phyloP scores from a whole-genome alignment of 2,888 invertebrate species.

The Eledona agricola region DNA sequence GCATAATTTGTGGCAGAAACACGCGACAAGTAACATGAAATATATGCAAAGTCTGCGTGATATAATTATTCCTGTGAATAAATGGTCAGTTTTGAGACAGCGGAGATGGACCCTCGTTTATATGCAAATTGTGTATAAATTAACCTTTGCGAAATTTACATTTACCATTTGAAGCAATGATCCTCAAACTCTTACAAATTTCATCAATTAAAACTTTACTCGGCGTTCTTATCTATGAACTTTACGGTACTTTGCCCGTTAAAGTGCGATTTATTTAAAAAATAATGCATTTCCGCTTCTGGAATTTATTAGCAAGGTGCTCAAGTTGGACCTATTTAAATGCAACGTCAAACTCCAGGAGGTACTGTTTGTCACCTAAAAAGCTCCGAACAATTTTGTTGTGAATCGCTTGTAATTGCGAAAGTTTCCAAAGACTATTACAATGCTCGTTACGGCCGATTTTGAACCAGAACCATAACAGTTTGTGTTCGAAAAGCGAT shows the following conservation, averaged over 20 bases:
- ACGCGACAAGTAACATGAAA: constrained; percentile 38
- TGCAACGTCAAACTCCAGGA: constrained; percentile 6
- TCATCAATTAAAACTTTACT: constrained; percentile 1
- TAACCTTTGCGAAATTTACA: constrained; percentile 52
- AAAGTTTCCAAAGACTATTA: constrained; percentile 22
- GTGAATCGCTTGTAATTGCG: constrained; percentile 13
- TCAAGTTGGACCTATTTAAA: constrained; percentile 1
- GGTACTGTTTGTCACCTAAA: constrained; percentile 16
- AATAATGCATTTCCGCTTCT: too few species aligned
- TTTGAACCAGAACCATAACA: constrained; percentile 15
- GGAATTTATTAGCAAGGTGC: too few species aligned
- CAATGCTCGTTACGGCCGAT: constrained; percentile 17
- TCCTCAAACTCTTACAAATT: constrained; percentile 2
- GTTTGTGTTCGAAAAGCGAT: too few species aligned
- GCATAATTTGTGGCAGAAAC: constrained; percentile 37
- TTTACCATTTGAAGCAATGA: constrained; percentile 43
- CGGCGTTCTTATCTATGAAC: too few species aligned
- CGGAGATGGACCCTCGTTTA: constrained; percentile 53
- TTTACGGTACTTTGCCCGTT: too few species aligned
- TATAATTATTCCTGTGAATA: constrained; percentile 53
- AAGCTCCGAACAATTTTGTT: constrained; percentile 13
- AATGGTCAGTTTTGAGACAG: constrained; percentile 52
- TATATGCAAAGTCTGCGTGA: constrained; percentile 53
- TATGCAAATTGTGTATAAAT: constrained; percentile 55
- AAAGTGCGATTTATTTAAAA: too few species aligned